Evolutionary conservation across 2,797 vertebrate genomes (phyloP).

Genomic region (Leptoclinus maculatus): DNA sequence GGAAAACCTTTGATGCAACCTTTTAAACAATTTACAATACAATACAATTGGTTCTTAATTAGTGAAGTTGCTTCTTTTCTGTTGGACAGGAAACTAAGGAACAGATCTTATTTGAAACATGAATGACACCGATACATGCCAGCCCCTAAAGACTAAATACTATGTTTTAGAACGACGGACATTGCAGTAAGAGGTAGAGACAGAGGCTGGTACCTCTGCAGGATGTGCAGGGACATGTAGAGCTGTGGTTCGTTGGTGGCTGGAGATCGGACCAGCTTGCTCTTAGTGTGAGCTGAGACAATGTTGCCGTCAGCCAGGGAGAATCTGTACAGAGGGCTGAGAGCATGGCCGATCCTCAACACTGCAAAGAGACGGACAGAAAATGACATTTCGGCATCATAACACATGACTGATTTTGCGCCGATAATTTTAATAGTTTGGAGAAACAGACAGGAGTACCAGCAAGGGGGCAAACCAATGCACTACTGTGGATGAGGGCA

Average conservation of each 20-base stretch:
- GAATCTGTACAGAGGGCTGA: conserved; percentile 95
- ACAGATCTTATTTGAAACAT: too few relatives aligned
- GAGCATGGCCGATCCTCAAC: conserved; percentile 89
- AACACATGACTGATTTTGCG: neutral
- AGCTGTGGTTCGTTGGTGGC: conserved; percentile 94
- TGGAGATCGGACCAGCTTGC: conserved; percentile 93
- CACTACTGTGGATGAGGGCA: too few relatives aligned
- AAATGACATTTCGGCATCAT: neutral
- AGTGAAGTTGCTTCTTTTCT: too few relatives aligned
- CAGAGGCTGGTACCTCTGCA: conserved; percentile 89
- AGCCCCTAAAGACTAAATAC: too few relatives aligned
- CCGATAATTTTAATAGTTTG: neutral
- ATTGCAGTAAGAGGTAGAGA: neutral
- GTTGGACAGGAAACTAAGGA: too few relatives aligned
- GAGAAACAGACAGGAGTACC: neutral
- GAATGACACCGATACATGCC: too few relatives aligned
- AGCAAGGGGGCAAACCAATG: too few relatives aligned
- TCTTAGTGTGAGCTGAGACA: conserved; percentile 95
- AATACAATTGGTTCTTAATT: too few relatives aligned
- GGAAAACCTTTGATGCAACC: too few relatives aligned
- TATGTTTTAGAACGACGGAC: too few relatives aligned
- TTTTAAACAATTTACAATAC: too few relatives aligned
- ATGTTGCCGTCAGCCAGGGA: conserved; percentile 94
- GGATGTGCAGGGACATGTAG: conserved; percentile 96
- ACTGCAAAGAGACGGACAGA: conserved; percentile 78